Base-by-base conservation (phyloP, 30 jellyfish, hydroid and myxozoan species). In the Hydra vulgaris region DNA sequence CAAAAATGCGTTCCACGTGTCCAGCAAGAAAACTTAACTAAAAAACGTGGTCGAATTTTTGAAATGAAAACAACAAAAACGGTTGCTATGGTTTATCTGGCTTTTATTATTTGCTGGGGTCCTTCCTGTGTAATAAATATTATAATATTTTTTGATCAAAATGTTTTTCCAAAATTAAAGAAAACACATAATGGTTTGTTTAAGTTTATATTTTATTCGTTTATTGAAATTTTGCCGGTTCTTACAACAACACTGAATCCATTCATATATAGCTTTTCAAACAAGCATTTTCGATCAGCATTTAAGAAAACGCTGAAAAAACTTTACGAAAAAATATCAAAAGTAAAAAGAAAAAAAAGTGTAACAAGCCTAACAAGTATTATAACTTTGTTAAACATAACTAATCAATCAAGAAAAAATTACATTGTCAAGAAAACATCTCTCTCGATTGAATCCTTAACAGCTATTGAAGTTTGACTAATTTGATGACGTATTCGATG, bases 51-150 rank as follows among this genome's bases (percentile, higher is more conserved):
- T n/a, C 79, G 85, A 25, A 23, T 88, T 22, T 86, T 85, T 21
- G 98, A 91, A 68, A 78, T 91, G 76, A 86, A 86, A 55, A 95
- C 98, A 8, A 91, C 98, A 61, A 88, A 92, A 25, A 81, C 98
- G 76, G 85, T 91, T 12, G 98, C 98, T 20, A 83, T 91, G 71
- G 98, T 91, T 22, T 91, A 91, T 72, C 89, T 90, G 18, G 95
- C 94, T 17, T 91, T 86, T 66, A 68, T 91, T 53, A 78, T 91
- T 56, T 91, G 98, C 78, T 91, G 98, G 98, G 72, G 82, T 74
- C 98, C 98, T 21, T 71, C 73, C 17, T 83, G 86, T 53, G 77
- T 91, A 53, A 83, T 91, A 66, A 87, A 86, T 79, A 68, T 82
- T 15, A 66, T 83, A 55, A 84, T 87, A 24, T 79, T 71, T 27